phyloP scores from a whole-genome alignment of 2,888 invertebrate genomes.

The Acronicta leporina region DNA sequence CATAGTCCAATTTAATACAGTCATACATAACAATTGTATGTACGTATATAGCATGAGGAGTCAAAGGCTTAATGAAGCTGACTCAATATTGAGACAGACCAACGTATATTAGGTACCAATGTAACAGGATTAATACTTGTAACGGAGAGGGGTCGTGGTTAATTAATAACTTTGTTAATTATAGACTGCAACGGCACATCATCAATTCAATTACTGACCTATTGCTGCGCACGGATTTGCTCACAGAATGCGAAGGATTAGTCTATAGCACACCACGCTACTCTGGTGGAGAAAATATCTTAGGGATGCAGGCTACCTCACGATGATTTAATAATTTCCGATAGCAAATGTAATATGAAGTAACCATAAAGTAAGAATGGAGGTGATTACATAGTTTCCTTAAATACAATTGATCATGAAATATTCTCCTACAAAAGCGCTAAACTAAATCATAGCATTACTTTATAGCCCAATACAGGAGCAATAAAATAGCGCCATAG shows the following conservation, averaged over 20 bases:
- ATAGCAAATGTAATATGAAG: too few species aligned
- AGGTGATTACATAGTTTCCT: too few species aligned
- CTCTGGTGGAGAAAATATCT: too few species aligned
- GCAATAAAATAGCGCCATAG: constrained; percentile 58
- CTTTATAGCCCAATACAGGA: constrained; percentile 45
- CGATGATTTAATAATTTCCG: too few species aligned
- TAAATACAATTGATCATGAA: constrained; percentile 13
- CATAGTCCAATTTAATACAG: constrained; percentile 9
- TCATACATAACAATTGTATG: constrained; percentile 5
- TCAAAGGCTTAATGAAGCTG: constrained; percentile 20
- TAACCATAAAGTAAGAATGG: too few species aligned
- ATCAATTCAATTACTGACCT: too few species aligned
- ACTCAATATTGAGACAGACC: constrained; percentile 9
- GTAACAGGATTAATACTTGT: constrained; percentile 26
- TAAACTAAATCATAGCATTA: constrained; percentile 42
- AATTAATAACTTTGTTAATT: too few species aligned
- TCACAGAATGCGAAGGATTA: too few species aligned
- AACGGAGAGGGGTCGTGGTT: neutral
- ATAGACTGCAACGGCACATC: too few species aligned
- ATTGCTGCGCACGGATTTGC: too few species aligned
- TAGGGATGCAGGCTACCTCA: too few species aligned
- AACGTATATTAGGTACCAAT: neutral
- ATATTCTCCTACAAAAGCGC: constrained; percentile 19
- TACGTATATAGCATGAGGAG: neutral
- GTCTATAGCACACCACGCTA: too few species aligned